These are phyloP conservation scores for Priocnemis perturbator DNA, from an alignment of 2,888 invertebrate species.

Conservation along the genomic window DNA sequence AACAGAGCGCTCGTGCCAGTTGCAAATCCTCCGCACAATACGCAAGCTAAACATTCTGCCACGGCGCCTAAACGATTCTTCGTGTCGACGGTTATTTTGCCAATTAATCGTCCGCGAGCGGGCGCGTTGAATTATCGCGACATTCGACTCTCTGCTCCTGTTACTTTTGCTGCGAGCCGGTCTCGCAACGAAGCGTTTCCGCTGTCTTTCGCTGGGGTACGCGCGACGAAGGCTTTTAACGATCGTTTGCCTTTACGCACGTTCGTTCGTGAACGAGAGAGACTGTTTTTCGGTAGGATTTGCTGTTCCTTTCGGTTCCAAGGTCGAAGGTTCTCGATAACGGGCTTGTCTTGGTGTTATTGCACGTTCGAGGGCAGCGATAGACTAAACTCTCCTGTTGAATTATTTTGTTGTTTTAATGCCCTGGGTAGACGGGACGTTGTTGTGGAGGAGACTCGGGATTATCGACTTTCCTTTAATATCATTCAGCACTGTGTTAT, in stretches of 20 bases:
- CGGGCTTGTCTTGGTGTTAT: too few species aligned
- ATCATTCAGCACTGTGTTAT: too few species aligned
- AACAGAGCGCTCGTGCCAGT: constrained; percentile 33
- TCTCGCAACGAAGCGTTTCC: background rate
- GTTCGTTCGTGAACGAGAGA: constrained; percentile 20
- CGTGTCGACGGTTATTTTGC: constrained; percentile 69
- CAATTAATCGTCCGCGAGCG: constrained; percentile 65
- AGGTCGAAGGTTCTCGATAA: too few species aligned
- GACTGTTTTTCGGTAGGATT: too few species aligned
- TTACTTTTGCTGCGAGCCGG: background rate
- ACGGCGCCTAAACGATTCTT: constrained; percentile 69
- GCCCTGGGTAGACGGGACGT: too few species aligned
- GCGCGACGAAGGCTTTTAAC: constrained; percentile 38
- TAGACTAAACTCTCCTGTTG: too few species aligned
- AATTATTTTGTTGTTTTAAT: too few species aligned
- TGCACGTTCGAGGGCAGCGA: too few species aligned
- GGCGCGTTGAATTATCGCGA: constrained; percentile 33
- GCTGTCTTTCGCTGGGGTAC: background rate
- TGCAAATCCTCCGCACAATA: constrained; percentile 56
- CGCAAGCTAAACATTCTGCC: constrained; percentile 33
- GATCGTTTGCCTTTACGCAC: constrained; percentile 31
- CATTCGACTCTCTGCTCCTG: background rate
- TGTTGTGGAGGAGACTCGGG: too few species aligned
- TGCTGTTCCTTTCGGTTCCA: too few species aligned
- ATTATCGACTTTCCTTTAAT: too few species aligned